phyloP scores from a whole-genome alignment of 1,140 invertebrate species.

The Leucophenga varia region DNA sequence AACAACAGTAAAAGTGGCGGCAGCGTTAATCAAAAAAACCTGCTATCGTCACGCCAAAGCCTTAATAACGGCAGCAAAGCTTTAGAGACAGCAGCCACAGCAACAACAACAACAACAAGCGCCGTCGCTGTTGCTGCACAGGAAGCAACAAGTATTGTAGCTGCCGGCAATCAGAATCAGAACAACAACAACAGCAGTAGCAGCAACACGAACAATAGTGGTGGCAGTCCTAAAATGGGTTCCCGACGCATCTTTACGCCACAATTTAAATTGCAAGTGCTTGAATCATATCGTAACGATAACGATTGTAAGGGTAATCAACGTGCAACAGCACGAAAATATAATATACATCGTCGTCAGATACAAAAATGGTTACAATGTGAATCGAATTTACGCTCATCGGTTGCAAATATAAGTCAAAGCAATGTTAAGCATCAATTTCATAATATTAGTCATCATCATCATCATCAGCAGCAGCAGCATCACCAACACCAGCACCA shows the following conservation, averaged over 20 bases:
- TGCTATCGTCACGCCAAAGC: not conserved
- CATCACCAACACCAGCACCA: slow-evolving; percentile 8
- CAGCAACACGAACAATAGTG: slow-evolving; percentile 1
- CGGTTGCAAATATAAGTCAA: slow-evolving; percentile 60
- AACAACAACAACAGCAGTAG: slow-evolving; percentile 9
- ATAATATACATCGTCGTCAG: slow-evolving; percentile 80
- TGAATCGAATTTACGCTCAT: slow-evolving; percentile 71
- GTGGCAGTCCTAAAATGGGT: slow-evolving; percentile 63
- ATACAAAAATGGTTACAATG: slow-evolving; percentile 88
- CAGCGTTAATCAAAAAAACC: too few species aligned
- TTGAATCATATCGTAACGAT: slow-evolving; percentile 80
- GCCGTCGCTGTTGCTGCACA: too few species aligned
- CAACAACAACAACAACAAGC: not conserved
- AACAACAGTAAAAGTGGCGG: too few species aligned
- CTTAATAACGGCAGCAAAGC: too few species aligned
- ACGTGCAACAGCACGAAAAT: slow-evolving; percentile 80
- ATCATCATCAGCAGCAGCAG: slow-evolving; percentile 14
- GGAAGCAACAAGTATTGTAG: slow-evolving; percentile 5
- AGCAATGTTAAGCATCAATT: slow-evolving; percentile 30
- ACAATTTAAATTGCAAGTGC: slow-evolving; percentile 81
- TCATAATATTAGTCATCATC: slow-evolving; percentile 23
- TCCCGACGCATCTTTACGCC: slow-evolving; percentile 80
- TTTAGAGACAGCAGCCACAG: slow-evolving; percentile 10
- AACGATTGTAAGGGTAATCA: slow-evolving; percentile 83
- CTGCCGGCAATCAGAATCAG: slow-evolving; percentile 1